Percentiles rank a stretch among this genome's conserved stretches.
These are phyloP conservation scores for Syritta pipiens DNA, from an alignment of 2,888 invertebrate species.

Conservation along the genomic window DNA sequence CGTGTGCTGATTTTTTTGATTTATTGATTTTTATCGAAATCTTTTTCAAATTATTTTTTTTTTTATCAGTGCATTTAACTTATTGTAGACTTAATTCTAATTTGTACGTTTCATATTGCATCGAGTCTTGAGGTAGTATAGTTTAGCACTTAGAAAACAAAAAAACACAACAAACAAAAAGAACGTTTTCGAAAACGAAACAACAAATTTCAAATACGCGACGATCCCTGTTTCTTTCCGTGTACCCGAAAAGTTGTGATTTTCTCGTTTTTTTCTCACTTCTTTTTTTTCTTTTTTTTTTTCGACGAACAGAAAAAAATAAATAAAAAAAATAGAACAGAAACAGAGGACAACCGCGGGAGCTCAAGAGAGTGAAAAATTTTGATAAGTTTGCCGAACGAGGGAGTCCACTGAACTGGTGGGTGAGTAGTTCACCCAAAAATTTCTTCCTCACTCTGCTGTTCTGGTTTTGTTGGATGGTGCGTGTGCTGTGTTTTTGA, in stretches of 20 bases:
- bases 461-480: too few species aligned
- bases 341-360: slow-evolving; percentile 28
- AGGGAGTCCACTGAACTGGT: slow-evolving; percentile 75
- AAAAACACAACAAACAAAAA: slow-evolving; percentile 10
- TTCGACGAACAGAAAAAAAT: slow-evolving; percentile 24
- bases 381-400: slow-evolving; percentile 70
- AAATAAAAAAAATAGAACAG: slow-evolving; percentile 20
- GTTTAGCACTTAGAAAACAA: slow-evolving; percentile 17
- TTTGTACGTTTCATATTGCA: slow-evolving; percentile 62
- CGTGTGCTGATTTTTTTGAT: not conserved
- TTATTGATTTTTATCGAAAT: slow-evolving; percentile 27
- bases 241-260: slow-evolving; percentile 44
- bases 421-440: slow-evolving; percentile 75
- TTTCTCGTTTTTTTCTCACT: not conserved
- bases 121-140: slow-evolving; percentile 44
- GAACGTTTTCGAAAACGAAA: not conserved
- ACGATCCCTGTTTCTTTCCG: slow-evolving; percentile 3
- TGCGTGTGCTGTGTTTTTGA: too few species aligned
- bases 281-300: slow-evolving; percentile 13
- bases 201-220: not conserved
- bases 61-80: not conserved
- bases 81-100: slow-evolving; percentile 45
- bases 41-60: slow-evolving; percentile 4
- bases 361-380: slow-evolving; percentile 47
- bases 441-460: slow-evolving; percentile 70